A percentile compares a stretch with the other conserved stretches of the same genome.
Evolutionary conservation across 92 coral and sea anemone genomes (phyloP).

Genomic region (Zoanthus sociatus): DNA sequence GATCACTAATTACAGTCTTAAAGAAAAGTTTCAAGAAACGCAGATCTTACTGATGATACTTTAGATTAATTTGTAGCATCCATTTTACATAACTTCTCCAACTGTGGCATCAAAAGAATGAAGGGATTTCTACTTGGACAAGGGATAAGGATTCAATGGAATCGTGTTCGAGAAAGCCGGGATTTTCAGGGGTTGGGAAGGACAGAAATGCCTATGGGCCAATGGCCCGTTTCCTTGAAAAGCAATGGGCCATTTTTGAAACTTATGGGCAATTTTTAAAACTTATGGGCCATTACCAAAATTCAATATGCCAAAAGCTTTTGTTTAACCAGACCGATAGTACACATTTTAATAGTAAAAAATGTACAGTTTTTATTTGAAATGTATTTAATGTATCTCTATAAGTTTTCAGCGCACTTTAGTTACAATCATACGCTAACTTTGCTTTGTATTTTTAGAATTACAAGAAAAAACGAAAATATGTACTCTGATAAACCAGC

Average conservation of each 20-base stretch:
- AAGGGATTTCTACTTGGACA: constrained; percentile 51
- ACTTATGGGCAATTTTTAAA: not conserved
- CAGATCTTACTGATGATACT: constrained; percentile 17
- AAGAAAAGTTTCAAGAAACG: constrained; percentile 12
- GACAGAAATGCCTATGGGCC: not conserved
- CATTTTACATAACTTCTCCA: constrained; percentile 26
- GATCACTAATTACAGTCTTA: constrained; percentile 14
- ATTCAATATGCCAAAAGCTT: not conserved
- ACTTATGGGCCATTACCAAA: constrained; percentile 1
- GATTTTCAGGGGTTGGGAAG: constrained; percentile 5
- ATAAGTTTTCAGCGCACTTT: too few species aligned
- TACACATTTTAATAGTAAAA: not conserved
- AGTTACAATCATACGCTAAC: too few species aligned
- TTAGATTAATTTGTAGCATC: not conserved
- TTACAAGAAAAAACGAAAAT: too few species aligned
- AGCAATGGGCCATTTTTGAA: not conserved
- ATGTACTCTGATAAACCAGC: too few species aligned
- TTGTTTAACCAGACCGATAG: not conserved
- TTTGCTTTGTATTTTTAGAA: too few species aligned
- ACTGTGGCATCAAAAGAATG: constrained; percentile 65
- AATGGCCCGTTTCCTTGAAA: too few species aligned
- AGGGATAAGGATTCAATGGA: constrained; percentile 47
- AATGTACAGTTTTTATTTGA: too few species aligned
- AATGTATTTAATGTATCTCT: too few species aligned
- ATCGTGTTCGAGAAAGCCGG: constrained; percentile 37